Evolutionary conservation across 2,888 invertebrate species (phyloP), one percentile per base, ranked within the genome.

Genomic region (Drosophila borborema): DNA sequence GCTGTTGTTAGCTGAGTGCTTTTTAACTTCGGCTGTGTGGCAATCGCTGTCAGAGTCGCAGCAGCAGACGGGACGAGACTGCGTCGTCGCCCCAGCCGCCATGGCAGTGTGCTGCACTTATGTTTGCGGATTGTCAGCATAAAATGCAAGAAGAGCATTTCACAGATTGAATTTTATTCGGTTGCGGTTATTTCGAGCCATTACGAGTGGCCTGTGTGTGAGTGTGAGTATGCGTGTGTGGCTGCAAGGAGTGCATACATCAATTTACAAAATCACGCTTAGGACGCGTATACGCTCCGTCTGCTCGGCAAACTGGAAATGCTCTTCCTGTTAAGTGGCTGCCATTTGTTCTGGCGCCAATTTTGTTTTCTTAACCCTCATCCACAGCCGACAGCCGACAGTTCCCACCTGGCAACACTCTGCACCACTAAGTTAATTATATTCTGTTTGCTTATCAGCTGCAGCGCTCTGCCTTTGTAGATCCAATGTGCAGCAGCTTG

Each of bases 101-200:
- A 62, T 72, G 66, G 71, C 81, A 64, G 51, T 65, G 51, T 59
- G 68, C 53, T 69, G 66, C 75, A 77, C 82, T 88, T 85, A 82
- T 88, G 82, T 84, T 88, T 86, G 86, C 76, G 72, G 78, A 86
- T 88, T 82, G 81, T 74, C 81, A 77, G 81, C 80, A 83, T 76
- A 80, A 86, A 89, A 82, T 80, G 86, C 80, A 72, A 78, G 74
- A 64, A 73, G 74, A 85, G 77, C 78, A 84, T 86, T 82, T 77
- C 78, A 74, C 76, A 82, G 84, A 88, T 89, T 90, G 81, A 88
- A 82, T 89, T 88, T 86, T 79, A 89, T 89, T 84, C 74, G 80
- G 76, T 72, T 89, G 85, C 71, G 82, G 82, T 77, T 86, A 65
- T 84, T 80, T 84, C 73, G 9, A 67, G 46, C 72, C n/a, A n/a